Evolutionary conservation across 2,888 invertebrate species (phyloP), one percentile per base, ranked within the genome.

Genomic region (Napeogenes sylphis): DNA sequence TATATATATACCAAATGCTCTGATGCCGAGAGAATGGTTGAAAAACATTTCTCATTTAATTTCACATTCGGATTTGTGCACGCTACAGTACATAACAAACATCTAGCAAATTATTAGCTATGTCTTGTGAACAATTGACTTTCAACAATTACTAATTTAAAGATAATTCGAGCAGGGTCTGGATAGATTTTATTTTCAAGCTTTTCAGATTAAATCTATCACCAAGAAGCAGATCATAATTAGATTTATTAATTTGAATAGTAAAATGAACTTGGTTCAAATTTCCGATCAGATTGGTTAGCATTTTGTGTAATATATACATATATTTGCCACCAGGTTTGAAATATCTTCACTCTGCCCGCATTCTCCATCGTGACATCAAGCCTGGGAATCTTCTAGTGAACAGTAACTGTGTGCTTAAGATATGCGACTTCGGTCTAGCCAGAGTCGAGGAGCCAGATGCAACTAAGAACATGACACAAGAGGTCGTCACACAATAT

Each of bases 401-500:
- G 80, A 99, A 99, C 92, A 98, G 98, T 88, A 99, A 99, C 92
- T 99, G 99, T 91, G 97, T 99, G 80, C 93, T 99, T 74, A 99
- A 99, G 95, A 99, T 99, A 90, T 99, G 99, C 92, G 99, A 99
- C 93, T 99, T 99, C 89, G 99, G 99, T 35, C 92, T 99, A 84
- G 99, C 99, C 51, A 93, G 99, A 72, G 98, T 99, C 67, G 98
- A 98, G 90, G 99, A 99, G 82, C 97, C 97, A 1, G 97, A 98
- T 82, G 94, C 95, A 77, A 94, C 94, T 77, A 96, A 96, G 85
- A 95, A 97, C 85, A 99, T 99, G 99, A 99, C 99, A 45, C 99
- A 99, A 89, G 99, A 99, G 91, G 99, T 99, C 68, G 99, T 99
- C 68, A 99, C 99, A 71, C 99, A 99, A 92, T 99, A 99, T 91